Conservation (phyloP, 2,888 invertebrate species). For the Melanargia galathea region DNA sequence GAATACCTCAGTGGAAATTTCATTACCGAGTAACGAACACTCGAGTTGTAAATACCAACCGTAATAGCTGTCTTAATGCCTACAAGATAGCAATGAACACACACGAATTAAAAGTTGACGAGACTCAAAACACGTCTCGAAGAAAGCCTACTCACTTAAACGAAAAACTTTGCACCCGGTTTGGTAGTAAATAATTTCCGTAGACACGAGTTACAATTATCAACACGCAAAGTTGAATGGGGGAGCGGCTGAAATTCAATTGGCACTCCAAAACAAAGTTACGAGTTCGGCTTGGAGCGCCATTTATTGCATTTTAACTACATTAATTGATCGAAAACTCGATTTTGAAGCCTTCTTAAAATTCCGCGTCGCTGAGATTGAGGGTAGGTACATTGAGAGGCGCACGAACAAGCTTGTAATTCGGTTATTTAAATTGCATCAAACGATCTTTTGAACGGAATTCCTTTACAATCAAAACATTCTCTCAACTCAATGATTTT, state of each 20-base stretch:
- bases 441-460: conserved; percentile 25
- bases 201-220: conserved; percentile 51
- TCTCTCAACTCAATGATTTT: neutral
- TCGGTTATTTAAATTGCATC: conserved; percentile 30
- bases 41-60: conserved; percentile 29
- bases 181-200: conserved; percentile 46
- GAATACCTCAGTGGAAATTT: conserved; percentile 18
- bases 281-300: conserved; percentile 56
- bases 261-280: conserved; percentile 71
- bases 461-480: conserved; percentile 6
- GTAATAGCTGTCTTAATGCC: conserved; percentile 32
- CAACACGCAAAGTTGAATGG: conserved; percentile 53
- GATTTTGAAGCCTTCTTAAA: conserved; percentile 55
- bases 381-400: conserved; percentile 22
- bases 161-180: conserved; percentile 45
- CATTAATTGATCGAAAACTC: conserved; percentile 67
- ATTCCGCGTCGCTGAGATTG: conserved; percentile 49
- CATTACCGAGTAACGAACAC: conserved; percentile 25
- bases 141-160: conserved; percentile 36
- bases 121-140: conserved; percentile 34
- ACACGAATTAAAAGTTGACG: conserved; percentile 34
- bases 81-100: conserved; percentile 34
- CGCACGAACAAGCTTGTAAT: conserved; percentile 24
- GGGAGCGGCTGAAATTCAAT: conserved; percentile 62
- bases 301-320: conserved; percentile 76